Evolutionary conservation across 2,113 vertebrate species (phyloP), one percentile per base, ranked within the genome.

Genomic region (Aspiorhynchus laticeps): DNA sequence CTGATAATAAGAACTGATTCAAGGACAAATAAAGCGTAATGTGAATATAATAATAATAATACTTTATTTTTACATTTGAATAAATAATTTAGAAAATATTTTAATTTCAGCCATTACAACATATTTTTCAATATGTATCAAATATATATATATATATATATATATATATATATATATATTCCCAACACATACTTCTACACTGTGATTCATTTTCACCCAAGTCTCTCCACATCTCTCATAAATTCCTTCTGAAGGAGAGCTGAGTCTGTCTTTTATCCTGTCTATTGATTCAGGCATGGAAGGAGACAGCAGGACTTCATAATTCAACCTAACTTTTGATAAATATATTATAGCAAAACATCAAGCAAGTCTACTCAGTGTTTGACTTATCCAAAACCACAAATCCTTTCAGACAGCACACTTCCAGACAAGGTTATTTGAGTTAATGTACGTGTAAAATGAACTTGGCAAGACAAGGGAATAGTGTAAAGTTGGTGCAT

Each of bases 261-360:
- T 56, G 63, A 85, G 79, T 53, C 38, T 59, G 61, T 87, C 53
- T 86, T 87, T 89, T 82, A 89, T 86, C 36, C 79, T 53, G 31
- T 79, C 74, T 87, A 83, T 86, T 69, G 86, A 89, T 86, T 80
- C 51, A 65, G 86, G 63, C 74, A 83, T 46, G 41, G 73, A 56
- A 21, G 14, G 36, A 51, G 81, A 84, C 51, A 74, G 63, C 65
- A 53, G n/a, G 46, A 36, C 77, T 46, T 80, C 78, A 82, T 87
- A 85, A 85, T 86, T 82, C 53, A 73, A 69, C 86, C n/a, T 85
- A 38, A 82, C 74, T 26, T 71, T 65, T 88, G 85, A 83, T 86
- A 82, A 87, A 89, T 89, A 78, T 85, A 89, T 85, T 69, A 69
- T 80, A 8, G 80, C 31, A 46, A 83, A 85, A 85, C 33, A 41